Base-by-base conservation (phyloP, 2,797 vertebrate genomes). In the Pelodytes ibericus region DNA sequence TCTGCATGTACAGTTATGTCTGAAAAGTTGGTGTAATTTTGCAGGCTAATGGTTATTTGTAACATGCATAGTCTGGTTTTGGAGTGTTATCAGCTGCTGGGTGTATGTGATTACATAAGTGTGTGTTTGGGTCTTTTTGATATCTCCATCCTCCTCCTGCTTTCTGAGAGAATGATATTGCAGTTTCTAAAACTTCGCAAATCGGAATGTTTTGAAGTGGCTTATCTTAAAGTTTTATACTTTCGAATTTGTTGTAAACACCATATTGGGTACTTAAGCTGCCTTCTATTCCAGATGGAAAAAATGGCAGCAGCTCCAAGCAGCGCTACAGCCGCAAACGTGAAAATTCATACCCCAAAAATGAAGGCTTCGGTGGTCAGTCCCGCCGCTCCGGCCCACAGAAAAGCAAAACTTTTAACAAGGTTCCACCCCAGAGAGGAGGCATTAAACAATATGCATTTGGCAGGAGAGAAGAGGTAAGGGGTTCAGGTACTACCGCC, bases 321-420 rank as follows among this genome's bases (percentile, higher is more conserved):
- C 89, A 88, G 74, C 96, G 96, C 85, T 96, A 93, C 56, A 95
- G 86, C 87, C 96, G 96, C 82, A 99, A 98, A 87, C 95, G 95
- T 65, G 98, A 99, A 90, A 93, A 94, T 87, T 86, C 94, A 57
- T 94, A 93, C 86, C 93, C 96, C 31, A 92, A 98, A 94, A 91
- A 92, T 79, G 97, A 99, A 87, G 94, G 89, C 88, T 95, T 95
- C 86, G 86, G 89, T 56, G 92, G 93, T 85, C 92, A 92, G 82
- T 82, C 91, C 85, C 95, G 95, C 86, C 96, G 94, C 93, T 92
- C 95, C 95, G 92, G 86, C 94, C 90, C 96, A 97, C 96, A 99
- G 94, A 99, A 99, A 99, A 93, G 95, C 96, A 99, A 99, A 93
- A 94, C 91, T 97, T 99, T 98, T 95, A 97, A 99, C 88, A 99